A percentile compares a stretch with the other conserved stretches of the same genome.
Conservation (phyloP, 2,888 invertebrate genomes). For the Clusia tigrina region DNA sequence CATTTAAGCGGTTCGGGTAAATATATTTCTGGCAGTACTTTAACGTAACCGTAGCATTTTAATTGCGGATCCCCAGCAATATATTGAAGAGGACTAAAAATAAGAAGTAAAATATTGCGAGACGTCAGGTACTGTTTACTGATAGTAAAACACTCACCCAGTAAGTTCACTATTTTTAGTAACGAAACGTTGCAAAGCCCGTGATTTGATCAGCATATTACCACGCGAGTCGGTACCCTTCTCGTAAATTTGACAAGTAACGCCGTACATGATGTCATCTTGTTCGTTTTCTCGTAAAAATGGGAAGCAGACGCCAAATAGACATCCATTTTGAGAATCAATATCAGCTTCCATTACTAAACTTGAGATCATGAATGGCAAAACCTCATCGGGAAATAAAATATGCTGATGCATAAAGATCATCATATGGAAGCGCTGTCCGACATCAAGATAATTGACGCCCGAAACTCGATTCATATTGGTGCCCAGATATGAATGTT, state of each 20-base stretch:
- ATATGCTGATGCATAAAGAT: slow-evolving; percentile 70
- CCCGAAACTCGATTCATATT: slow-evolving; percentile 71
- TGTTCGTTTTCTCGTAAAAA: slow-evolving; percentile 42
- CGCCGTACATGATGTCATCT: slow-evolving; percentile 53
- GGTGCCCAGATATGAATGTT: slow-evolving; percentile 66
- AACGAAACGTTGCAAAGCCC: slow-evolving; percentile 78
- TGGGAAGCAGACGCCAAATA: slow-evolving; percentile 62
- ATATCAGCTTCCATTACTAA: slow-evolving; percentile 52
- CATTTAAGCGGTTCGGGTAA: slow-evolving; percentile 68
- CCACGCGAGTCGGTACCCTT: slow-evolving; percentile 56
- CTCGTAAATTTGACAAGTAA: slow-evolving; percentile 64
- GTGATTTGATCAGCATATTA: slow-evolving; percentile 73
- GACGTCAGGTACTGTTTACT: not conserved
- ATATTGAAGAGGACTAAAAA: slow-evolving; percentile 52
- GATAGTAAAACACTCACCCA: slow-evolving; percentile 50
- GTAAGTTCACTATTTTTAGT: slow-evolving; percentile 52
- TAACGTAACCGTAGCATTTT: slow-evolving; percentile 69
- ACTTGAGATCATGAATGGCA: slow-evolving; percentile 73
- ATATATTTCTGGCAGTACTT: slow-evolving; percentile 74
- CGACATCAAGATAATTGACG: slow-evolving; percentile 71
- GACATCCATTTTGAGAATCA: slow-evolving; percentile 51
- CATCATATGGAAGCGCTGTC: slow-evolving; percentile 67
- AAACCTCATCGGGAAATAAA: slow-evolving; percentile 81
- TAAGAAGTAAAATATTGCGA: too few relatives aligned
- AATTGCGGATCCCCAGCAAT: slow-evolving; percentile 56